Conservation (phyloP, 1,140 invertebrate species). For the Drosophila pachea region DNA sequence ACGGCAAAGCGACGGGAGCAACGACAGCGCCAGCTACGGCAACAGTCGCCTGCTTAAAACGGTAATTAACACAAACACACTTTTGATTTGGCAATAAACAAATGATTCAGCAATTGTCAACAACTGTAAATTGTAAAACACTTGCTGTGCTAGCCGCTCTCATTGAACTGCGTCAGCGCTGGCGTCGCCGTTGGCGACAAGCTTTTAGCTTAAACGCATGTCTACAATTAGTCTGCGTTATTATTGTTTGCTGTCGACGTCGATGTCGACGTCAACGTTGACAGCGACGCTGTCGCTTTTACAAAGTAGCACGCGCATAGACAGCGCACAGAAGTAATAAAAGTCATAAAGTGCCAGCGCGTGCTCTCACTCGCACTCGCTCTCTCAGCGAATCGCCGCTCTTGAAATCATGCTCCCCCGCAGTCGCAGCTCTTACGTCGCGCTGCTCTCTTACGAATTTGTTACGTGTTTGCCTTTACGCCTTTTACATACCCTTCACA, state of each 20-base stretch:
- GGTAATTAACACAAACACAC: slow-evolving; percentile 75
- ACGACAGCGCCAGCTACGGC: background rate
- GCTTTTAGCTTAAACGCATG: slow-evolving; percentile 58
- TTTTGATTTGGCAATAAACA: slow-evolving; percentile 72
- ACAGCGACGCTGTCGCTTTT: slow-evolving; percentile 24
- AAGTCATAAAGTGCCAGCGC: slow-evolving; percentile 18
- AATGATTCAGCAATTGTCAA: slow-evolving; percentile 69
- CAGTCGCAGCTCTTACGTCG: background rate
- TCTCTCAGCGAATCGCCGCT: background rate
- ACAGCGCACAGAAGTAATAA: slow-evolving; percentile 38
- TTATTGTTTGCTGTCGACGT: slow-evolving; percentile 35
- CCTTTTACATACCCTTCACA: slow-evolving; percentile 52
- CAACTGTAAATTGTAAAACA: slow-evolving; percentile 71
- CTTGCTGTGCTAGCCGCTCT: slow-evolving; percentile 37
- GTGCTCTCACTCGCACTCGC: background rate
- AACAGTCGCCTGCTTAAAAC: slow-evolving; percentile 62
- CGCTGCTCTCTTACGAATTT: slow-evolving; percentile 12
- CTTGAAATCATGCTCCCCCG: slow-evolving; percentile 17
- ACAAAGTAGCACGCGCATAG: slow-evolving; percentile 62
- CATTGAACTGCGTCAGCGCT: slow-evolving; percentile 25
- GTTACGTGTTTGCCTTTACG: slow-evolving; percentile 43
- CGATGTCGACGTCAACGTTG: slow-evolving; percentile 4
- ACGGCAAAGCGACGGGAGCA: slow-evolving; percentile 10
- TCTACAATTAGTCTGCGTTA: slow-evolving; percentile 71
- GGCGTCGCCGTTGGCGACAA: slow-evolving; percentile 35